Conservation (phyloP, 2,888 invertebrate genomes). For the Schizaphis graminum region DNA sequence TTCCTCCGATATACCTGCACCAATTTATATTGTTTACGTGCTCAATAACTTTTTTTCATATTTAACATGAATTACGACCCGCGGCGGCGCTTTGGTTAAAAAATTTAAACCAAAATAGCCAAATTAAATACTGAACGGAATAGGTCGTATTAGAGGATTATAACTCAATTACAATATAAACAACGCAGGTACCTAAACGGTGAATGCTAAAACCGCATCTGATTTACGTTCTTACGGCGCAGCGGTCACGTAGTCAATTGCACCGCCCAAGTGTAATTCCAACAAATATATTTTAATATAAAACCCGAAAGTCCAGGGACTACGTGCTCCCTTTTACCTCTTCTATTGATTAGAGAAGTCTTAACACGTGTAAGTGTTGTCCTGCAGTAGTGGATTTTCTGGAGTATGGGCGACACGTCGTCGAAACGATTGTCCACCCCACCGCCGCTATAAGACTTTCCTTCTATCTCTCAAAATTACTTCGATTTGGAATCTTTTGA, state of each 20-base stretch:
- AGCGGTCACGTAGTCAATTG: slow-evolving; percentile 26
- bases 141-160: slow-evolving; percentile 5
- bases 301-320: neutral
- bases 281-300: slow-evolving; percentile 26
- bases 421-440: neutral
- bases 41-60: slow-evolving; percentile 8
- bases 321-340: neutral
- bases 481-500: neutral
- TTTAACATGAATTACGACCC: slow-evolving; percentile 20
- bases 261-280: neutral
- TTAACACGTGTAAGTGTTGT: neutral
- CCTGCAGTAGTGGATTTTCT: neutral
- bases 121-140: slow-evolving; percentile 35
- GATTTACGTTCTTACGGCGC: slow-evolving; percentile 22
- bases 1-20: slow-evolving; percentile 58
- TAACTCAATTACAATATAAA: slow-evolving; percentile 40
- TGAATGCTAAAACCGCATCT: slow-evolving; percentile 24
- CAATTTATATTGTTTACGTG: slow-evolving; percentile 64
- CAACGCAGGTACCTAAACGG: neutral
- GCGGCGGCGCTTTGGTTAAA: neutral
- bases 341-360: neutral
- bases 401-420: neutral
- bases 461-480: neutral
- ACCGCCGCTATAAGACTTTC: neutral
- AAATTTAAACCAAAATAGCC: neutral